These are phyloP conservation scores for Malaclemys terrapin DNA, from an alignment of 2,113 vertebrate species.

Conservation along the genomic window DNA sequence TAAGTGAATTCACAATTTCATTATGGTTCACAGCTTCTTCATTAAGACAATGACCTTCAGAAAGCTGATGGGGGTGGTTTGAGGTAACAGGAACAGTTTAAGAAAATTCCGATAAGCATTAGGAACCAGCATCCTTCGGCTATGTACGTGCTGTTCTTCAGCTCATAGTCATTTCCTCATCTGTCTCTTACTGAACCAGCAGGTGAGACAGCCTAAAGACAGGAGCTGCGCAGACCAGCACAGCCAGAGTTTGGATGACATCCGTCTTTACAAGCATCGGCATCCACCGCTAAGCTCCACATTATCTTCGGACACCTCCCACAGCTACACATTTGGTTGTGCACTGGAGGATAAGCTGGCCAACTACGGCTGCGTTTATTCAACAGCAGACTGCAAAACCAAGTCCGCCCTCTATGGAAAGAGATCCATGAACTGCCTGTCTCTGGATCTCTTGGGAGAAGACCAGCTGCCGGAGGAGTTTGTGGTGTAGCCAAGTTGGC, in stretches of 20 bases:
- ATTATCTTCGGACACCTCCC: conserved; percentile 78
- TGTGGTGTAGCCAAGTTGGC: conserved; percentile 78
- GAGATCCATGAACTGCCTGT: conserved; percentile 85
- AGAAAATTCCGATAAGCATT: not conserved
- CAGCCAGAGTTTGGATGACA: conserved; percentile 85
- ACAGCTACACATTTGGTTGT: conserved; percentile 84
- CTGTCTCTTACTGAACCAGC: conserved; percentile 39
- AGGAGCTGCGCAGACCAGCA: conserved; percentile 73
- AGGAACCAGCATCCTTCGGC: not conserved
- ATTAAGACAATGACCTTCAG: not conserved
- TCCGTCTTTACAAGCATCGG: conserved; percentile 71
- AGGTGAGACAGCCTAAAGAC: conserved; percentile 69
- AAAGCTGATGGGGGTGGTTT: not conserved
- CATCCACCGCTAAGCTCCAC: conserved; percentile 62
- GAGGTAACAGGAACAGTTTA: not conserved
- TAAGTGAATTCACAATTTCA: not conserved
- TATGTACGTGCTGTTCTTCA: not conserved
- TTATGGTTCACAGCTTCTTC: conserved; percentile 24
- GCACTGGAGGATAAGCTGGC: conserved; percentile 71
- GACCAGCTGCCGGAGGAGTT: conserved; percentile 85
- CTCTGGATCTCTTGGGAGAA: conserved; percentile 84
- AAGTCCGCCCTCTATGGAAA: conserved; percentile 84
- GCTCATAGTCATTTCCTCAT: fast-evolving
- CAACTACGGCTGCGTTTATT: conserved; percentile 73
- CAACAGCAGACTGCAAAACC: conserved; percentile 76